Evolutionary conservation across 1,140 invertebrate species (phyloP), one percentile per base, ranked within the genome.

Genomic region (Mizuhopecten yessoensis): DNA sequence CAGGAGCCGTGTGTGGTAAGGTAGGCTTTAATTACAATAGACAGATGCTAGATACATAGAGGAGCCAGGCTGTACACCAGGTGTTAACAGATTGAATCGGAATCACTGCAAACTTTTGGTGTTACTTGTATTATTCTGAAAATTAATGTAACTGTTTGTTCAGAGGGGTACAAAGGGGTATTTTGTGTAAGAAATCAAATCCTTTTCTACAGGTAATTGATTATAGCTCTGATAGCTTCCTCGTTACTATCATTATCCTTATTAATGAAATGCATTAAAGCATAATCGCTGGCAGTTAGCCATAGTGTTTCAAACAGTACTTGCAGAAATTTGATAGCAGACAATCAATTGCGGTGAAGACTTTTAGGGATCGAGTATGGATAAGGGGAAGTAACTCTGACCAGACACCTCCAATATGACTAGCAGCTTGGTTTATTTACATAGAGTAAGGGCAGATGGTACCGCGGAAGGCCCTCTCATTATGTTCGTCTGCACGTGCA

Each of bases 361-460:
- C 23, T 75, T 45, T 15, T 9, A 15, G 42, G 42, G 17, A 15
- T 1, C 5, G 57, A 29, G 9, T 75, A 29, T 75, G 57, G 57
- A n/a, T 5, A 17, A 75, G 57, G 57, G 57, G 57, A 75, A 29
- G 57, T 75, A 75, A 75, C 57, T 75, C 57, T 29, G 57, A 29
- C n/a, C 57, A 9, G n/a, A 39, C 13, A 39, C 17, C 23, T 75
- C 23, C 23, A 1, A 75, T n/a, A 29, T 29, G 10, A 9, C 17
- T 45, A 45, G 29, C 57, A 75, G 57, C 57, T 75, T 23, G 57
- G 57, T 75, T n/a, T 75, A 29, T 75, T 75, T 75, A 75, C 57
- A 9, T 29, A 75, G 57, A 7, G 57, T 0, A 75, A 75, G 57
- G 57, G n/a, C 57, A 75, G 57, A 75, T 75, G 57, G 57, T 75